A percentile compares a stretch with the other conserved stretches of the same genome.
Evolutionary conservation across 2,888 invertebrate genomes (phyloP).

Genomic region (Halictus quadricinctus): DNA sequence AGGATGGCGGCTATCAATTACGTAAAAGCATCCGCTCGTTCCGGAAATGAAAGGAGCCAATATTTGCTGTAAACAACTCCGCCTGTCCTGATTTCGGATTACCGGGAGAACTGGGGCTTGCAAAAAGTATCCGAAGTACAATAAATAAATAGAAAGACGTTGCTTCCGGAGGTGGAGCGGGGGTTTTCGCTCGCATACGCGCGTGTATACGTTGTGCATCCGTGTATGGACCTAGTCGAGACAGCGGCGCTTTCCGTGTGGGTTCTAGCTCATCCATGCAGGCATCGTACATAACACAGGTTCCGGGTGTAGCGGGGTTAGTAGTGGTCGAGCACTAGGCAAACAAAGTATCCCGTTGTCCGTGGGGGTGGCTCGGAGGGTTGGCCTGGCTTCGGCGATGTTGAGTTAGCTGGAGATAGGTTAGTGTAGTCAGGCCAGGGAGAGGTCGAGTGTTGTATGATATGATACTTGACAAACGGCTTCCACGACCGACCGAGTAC

Average conservation of each 20-base stretch:
- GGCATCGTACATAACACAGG: slow-evolving; percentile 62
- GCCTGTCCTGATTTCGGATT: slow-evolving; percentile 56
- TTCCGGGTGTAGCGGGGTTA: slow-evolving; percentile 67
- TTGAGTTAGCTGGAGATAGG: slow-evolving; percentile 71
- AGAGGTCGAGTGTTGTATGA: slow-evolving; percentile 76
- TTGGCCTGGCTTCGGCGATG: slow-evolving; percentile 61
- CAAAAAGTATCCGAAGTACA: slow-evolving; percentile 51
- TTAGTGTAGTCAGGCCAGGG: slow-evolving; percentile 67
- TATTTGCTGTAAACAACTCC: slow-evolving; percentile 51
- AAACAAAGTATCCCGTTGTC: slow-evolving; percentile 75
- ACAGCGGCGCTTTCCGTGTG: slow-evolving; percentile 3
- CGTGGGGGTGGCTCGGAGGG: slow-evolving; percentile 57
- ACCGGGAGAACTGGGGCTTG: slow-evolving; percentile 39
- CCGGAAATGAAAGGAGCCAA: slow-evolving; percentile 42
- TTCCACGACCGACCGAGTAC: slow-evolving; percentile 67
- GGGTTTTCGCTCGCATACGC: slow-evolving; percentile 1
- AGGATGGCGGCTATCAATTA: slow-evolving; percentile 47
- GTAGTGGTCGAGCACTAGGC: slow-evolving; percentile 74
- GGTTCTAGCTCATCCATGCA: slow-evolving; percentile 59
- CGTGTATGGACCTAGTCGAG: neutral
- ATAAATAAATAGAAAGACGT: slow-evolving; percentile 61
- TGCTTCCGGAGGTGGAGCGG: neutral
- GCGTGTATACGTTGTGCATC: neutral
- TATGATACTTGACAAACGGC: slow-evolving; percentile 76
- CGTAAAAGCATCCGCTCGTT: slow-evolving; percentile 39